Conservation (phyloP, 2,888 invertebrate genomes). For the Cenopis cana region DNA sequence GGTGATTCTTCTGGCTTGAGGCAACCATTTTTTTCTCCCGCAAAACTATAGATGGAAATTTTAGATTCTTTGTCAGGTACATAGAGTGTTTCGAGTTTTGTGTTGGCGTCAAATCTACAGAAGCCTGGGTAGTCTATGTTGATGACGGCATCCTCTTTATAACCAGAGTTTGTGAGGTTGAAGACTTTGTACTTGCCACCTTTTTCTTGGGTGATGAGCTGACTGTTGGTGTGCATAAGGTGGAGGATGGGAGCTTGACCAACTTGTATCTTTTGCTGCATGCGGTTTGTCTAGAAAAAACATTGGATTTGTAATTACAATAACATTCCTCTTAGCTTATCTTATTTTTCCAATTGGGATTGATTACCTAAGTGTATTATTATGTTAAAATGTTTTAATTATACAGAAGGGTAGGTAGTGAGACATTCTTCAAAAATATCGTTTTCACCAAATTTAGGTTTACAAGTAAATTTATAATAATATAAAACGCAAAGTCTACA, state of each 20-base stretch:
- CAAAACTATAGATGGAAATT: constrained; percentile 80
- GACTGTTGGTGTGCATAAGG: constrained; percentile 85
- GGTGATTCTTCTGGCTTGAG: constrained; percentile 70
- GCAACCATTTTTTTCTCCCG: constrained; percentile 72
- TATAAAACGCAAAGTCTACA: constrained; percentile 5
- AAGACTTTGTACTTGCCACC: constrained; percentile 89
- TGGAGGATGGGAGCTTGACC: constrained; percentile 87
- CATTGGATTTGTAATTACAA: background rate
- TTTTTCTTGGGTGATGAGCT: constrained; percentile 90
- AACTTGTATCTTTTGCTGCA: constrained; percentile 87
- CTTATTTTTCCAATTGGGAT: background rate
- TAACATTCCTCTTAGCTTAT: background rate
- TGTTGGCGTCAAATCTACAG: constrained; percentile 87
- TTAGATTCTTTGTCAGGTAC: constrained; percentile 87
- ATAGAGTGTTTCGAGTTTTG: constrained; percentile 86
- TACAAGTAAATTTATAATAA: background rate
- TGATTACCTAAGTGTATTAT: constrained; percentile 3
- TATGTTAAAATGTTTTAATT: too few species aligned
- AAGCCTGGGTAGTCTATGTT: constrained; percentile 88
- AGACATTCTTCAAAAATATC: background rate
- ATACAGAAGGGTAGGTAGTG: background rate
- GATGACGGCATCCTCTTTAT: constrained; percentile 83
- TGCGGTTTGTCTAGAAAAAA: constrained; percentile 88
- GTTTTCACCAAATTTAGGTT: background rate
- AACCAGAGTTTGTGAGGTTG: constrained; percentile 85